A percentile compares a stretch with the other conserved stretches of the same genome.
These are phyloP conservation scores for Periphyllus acericola DNA, from an alignment of 2,888 invertebrate genomes.

Conservation along the genomic window DNA sequence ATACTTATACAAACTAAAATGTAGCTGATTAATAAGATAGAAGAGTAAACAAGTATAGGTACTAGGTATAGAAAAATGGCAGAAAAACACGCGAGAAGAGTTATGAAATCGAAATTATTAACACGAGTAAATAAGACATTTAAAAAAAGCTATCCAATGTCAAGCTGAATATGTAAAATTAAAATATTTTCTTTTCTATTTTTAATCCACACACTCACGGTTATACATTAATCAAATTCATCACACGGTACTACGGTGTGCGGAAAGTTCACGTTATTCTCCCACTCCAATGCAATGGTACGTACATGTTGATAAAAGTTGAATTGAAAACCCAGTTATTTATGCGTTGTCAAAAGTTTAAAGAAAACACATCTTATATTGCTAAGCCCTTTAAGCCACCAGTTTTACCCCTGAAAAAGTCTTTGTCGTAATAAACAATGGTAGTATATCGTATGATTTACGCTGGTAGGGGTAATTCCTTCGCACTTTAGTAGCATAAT, in stretches of 20 bases:
- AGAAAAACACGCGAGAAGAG: constrained; percentile 33
- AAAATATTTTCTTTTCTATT: constrained; percentile 21
- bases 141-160: not conserved
- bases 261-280: constrained; percentile 6
- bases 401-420: constrained; percentile 12
- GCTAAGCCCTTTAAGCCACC: constrained; percentile 49
- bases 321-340: constrained; percentile 54
- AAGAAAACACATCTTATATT: constrained; percentile 30
- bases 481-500: constrained; percentile 60
- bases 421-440: constrained; percentile 50
- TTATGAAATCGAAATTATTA: constrained; percentile 5
- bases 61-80: not conserved
- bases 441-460: constrained; percentile 42
- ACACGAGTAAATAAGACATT: not conserved
- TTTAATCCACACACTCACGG: not conserved
- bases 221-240: constrained; percentile 23
- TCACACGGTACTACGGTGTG: not conserved
- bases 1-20: not conserved
- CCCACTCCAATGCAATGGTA: not conserved
- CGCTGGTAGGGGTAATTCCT: constrained; percentile 32
- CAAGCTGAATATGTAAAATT: not conserved
- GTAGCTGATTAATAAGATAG: not conserved
- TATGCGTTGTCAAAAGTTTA: constrained; percentile 59
- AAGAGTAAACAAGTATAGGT: no score
- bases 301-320: constrained; percentile 50